Conservation (phyloP, 2,113 vertebrate genomes). For the Prietella phreatophila region DNA sequence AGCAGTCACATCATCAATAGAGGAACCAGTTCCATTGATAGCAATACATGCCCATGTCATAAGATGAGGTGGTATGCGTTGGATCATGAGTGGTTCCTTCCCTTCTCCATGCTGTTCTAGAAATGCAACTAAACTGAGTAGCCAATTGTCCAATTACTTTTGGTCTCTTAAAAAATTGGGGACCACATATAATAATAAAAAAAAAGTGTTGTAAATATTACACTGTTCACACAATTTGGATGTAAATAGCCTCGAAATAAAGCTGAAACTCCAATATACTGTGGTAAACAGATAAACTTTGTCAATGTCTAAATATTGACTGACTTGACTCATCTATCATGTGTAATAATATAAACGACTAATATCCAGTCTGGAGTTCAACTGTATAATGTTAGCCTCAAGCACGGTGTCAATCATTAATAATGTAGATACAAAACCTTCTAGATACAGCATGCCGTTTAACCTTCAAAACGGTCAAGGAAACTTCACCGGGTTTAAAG, state of each 20-base stretch:
- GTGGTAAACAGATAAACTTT: background rate
- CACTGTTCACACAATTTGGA: background rate
- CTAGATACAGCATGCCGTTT: background rate
- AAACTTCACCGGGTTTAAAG: background rate
- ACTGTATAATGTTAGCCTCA: background rate
- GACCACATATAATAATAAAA: too few species aligned
- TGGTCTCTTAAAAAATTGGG: too few species aligned
- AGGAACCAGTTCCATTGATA: background rate
- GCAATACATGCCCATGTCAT: background rate
- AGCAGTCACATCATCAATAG: background rate
- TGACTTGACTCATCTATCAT: background rate
- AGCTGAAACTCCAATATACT: background rate
- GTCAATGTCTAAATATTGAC: background rate
- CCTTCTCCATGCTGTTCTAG: background rate
- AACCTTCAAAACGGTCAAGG: background rate
- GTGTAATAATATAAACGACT: background rate
- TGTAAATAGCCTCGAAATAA: background rate
- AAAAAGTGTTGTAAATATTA: too few species aligned
- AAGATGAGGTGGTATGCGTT: background rate
- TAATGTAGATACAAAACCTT: background rate
- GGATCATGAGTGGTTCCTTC: background rate
- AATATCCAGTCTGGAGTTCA: background rate
- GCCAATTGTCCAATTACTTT: background rate
- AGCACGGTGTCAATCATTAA: background rate
- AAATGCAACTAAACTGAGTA: background rate